A percentile compares a stretch with the other conserved stretches of the same genome.
phyloP scores from a whole-genome alignment of 2,797 vertebrate genomes.

The Tenualosa thibaudeaui region DNA sequence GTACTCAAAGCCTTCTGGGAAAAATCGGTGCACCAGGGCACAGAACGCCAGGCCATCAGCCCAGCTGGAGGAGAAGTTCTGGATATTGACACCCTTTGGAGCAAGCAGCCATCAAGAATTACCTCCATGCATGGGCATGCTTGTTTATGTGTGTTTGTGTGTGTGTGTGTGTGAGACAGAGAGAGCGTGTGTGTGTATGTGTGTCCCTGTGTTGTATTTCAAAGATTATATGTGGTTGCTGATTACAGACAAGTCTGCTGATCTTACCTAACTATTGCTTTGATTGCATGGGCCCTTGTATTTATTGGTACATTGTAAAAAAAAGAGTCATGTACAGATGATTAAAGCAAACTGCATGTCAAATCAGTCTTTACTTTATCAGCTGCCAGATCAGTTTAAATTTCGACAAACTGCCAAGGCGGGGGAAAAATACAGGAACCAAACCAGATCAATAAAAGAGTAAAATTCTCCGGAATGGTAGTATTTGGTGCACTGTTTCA shows the following conservation, averaged over 20 bases:
- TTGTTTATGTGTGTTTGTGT: slow-evolving; percentile 49
- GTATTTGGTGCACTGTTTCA: neutral
- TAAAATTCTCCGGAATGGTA: neutral
- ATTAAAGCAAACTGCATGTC: neutral
- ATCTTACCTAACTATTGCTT: neutral
- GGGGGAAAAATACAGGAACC: neutral
- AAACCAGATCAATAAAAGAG: neutral
- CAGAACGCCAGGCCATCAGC: slow-evolving; percentile 97
- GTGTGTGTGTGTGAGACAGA: neutral
- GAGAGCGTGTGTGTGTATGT: neutral
- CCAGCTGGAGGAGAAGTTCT: slow-evolving; percentile 98
- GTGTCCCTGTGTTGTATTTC: neutral
- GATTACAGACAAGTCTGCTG: neutral
- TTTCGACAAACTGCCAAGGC: neutral
- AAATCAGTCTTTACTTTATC: neutral
- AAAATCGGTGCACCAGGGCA: slow-evolving; percentile 94
- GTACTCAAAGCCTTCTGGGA: slow-evolving; percentile 93
- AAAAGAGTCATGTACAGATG: neutral
- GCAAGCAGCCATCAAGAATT: slow-evolving; percentile 35
- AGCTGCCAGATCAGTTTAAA: neutral
- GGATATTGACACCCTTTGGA: slow-evolving; percentile 86
- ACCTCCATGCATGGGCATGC: slow-evolving; percentile 11
- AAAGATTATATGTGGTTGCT: neutral
- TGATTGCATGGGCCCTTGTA: neutral
- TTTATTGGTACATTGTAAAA: neutral